Conservation (phyloP, 2,888 invertebrate genomes). For the Entomobrya multifasciata region DNA sequence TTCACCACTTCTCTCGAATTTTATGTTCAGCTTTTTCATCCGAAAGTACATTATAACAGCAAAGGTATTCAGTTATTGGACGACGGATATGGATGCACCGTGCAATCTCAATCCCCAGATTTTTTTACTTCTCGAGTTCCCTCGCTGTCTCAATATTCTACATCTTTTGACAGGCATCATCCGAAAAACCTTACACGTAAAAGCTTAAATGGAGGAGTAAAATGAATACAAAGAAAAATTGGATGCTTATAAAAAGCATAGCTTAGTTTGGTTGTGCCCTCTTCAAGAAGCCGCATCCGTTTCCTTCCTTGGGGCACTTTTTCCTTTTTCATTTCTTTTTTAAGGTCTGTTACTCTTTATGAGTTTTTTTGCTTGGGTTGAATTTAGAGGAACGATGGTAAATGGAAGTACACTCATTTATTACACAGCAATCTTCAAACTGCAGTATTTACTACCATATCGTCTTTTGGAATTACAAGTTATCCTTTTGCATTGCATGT, state of each 20-base stretch:
- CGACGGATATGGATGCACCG: slow-evolving; percentile 24
- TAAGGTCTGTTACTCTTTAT: slow-evolving; percentile 26
- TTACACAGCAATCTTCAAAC: not conserved
- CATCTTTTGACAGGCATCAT: slow-evolving; percentile 52
- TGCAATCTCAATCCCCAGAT: slow-evolving; percentile 40
- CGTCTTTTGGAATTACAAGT: slow-evolving; percentile 9
- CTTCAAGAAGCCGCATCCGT: slow-evolving; percentile 4
- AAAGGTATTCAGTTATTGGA: slow-evolving; percentile 39
- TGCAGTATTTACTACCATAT: slow-evolving; percentile 17
- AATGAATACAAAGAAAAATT: slow-evolving; percentile 20
- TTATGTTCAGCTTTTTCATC: not conserved
- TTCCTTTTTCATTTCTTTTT: slow-evolving; percentile 34
- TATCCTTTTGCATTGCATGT: slow-evolving; percentile 29
- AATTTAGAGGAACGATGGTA: too few species aligned
- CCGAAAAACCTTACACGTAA: not conserved
- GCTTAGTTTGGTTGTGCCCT: not conserved
- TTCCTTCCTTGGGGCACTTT: slow-evolving; percentile 19
- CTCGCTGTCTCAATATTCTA: slow-evolving; percentile 31
- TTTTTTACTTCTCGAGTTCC: slow-evolving; percentile 3
- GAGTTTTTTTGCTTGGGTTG: slow-evolving; percentile 11
- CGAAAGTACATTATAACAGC: slow-evolving; percentile 1
- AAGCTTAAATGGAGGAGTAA: slow-evolving; percentile 14
- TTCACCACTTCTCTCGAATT: slow-evolving; percentile 28
- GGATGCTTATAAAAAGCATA: slow-evolving; percentile 3
- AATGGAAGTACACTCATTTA: not conserved